Evolutionary conservation across 2,113 vertebrate genomes (phyloP).

Genomic region (Sinocyclocheilus anshuiensis): DNA sequence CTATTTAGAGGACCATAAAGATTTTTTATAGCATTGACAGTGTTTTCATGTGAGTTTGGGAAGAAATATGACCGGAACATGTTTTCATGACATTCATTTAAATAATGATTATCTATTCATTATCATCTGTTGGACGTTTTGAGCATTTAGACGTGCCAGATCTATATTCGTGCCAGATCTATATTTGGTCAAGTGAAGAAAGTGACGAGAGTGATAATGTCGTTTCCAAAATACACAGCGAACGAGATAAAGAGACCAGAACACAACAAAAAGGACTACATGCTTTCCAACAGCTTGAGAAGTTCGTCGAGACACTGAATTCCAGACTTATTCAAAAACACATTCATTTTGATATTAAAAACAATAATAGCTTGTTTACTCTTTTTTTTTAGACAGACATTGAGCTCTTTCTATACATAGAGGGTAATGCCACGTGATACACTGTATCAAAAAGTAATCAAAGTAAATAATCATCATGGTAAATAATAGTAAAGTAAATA

Average conservation of each 20-base stretch:
- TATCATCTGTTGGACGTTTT: conserved; percentile 19
- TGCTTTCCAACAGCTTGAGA: conserved; percentile 16
- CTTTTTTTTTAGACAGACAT: neutral
- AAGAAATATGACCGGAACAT: neutral
- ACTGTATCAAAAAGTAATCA: too few relatives aligned
- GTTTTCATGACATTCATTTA: conserved; percentile 8
- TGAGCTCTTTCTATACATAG: neutral
- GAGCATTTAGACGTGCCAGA: neutral
- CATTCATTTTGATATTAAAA: neutral
- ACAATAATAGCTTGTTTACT: neutral
- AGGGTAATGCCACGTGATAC: neutral
- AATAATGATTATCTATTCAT: conserved; percentile 34
- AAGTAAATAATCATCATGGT: too few relatives aligned
- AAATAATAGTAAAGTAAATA: too few relatives aligned
- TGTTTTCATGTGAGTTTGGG: conserved; percentile 33
- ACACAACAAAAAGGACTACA: neutral
- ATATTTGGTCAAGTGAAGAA: neutral
- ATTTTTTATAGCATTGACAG: neutral
- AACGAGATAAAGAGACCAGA: conserved; percentile 34
- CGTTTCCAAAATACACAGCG: conserved; percentile 43
- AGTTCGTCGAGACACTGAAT: neutral
- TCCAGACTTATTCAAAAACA: neutral
- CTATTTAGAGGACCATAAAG: neutral
- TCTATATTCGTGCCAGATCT: neutral
- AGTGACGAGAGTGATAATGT: neutral